Evolutionary conservation across 2,797 vertebrate species (phyloP), one percentile per base, ranked within the genome.

Genomic region (Smutsia gigantea): DNA sequence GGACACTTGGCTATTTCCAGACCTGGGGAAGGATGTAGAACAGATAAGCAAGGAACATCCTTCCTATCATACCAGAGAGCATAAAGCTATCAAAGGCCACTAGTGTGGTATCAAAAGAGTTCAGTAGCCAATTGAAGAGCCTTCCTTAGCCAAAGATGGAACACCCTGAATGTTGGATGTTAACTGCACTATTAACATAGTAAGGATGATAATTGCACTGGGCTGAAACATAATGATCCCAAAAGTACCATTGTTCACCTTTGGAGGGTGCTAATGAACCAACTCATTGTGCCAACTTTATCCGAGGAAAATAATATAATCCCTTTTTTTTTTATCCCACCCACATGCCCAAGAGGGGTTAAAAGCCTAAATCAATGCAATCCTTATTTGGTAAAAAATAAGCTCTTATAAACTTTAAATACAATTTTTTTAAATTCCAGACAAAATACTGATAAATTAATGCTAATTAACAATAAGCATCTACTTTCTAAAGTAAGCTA

Each of bases 361-460:
- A 39, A 66, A 57, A 57, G 9, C 3, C 23, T 55, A 89, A 78
- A 13, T 82, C 29, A 72, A 74, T 49, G 19, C 51, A 49, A 90
- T 69, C 19, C 11, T 79, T 37, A 91, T 55, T 84, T 75, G 37
- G 59, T 82, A 88, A 92, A 46, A 94, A 93, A 88, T 49, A 85
- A 92, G 25, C 4, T 53, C 49, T 21, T 34, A 2, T 29, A 93
- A 81, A 0, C 29, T 68, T 88, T 66, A 90, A 68, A 87, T 78
- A 74, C 14, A 77, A 64, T 81, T 77, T 93, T 82, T 85, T 34
- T 0, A 71, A 94, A 95, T 77, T 89, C 23, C 66, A 83, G 57
- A 78, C 74, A 90, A 87, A 93, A 90, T 61, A 78, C 69, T 88
- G 72, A 85, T 68, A 85, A 61, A 55, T 13, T 90, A n/a, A 84